phyloP scores from a whole-genome alignment of 2,113 vertebrate genomes.

The Mesitornis unicolor region DNA sequence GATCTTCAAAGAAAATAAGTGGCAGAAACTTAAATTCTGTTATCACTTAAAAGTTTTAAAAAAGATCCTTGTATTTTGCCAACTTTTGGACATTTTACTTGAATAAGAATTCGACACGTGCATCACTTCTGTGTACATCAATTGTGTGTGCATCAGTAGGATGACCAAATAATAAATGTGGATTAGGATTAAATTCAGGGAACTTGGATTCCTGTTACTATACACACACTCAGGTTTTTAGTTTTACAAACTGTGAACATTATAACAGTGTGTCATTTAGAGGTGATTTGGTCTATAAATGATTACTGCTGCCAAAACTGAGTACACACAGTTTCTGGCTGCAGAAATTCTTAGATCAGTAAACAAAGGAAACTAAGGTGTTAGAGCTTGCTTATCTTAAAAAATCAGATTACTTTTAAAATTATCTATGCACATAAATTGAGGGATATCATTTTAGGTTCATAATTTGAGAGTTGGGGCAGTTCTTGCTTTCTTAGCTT shows the following conservation, averaged over 20 bases:
- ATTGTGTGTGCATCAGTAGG: not conserved
- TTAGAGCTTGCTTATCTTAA: not conserved
- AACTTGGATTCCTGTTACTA: not conserved
- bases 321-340: not conserved
- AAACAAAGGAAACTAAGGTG: not conserved
- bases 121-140: too few species aligned
- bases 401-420: not conserved
- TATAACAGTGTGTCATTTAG: not conserved
- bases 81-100: not conserved
- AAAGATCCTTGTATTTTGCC: not conserved
- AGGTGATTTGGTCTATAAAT: not conserved
- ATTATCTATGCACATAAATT: not conserved
- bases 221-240: not conserved
- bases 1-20: not conserved
- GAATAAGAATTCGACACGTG: not conserved
- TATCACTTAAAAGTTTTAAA: not conserved
- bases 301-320: not conserved
- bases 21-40: not conserved
- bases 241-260: not conserved
- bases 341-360: not conserved
- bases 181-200: not conserved
- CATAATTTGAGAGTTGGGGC: not conserved
- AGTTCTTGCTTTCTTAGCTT: not conserved
- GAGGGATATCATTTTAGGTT: not conserved
- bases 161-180: not conserved